Evolutionary conservation across 2,113 vertebrate genomes (phyloP), one percentile per base, ranked within the genome.

Genomic region (Vireo altiloquus): DNA sequence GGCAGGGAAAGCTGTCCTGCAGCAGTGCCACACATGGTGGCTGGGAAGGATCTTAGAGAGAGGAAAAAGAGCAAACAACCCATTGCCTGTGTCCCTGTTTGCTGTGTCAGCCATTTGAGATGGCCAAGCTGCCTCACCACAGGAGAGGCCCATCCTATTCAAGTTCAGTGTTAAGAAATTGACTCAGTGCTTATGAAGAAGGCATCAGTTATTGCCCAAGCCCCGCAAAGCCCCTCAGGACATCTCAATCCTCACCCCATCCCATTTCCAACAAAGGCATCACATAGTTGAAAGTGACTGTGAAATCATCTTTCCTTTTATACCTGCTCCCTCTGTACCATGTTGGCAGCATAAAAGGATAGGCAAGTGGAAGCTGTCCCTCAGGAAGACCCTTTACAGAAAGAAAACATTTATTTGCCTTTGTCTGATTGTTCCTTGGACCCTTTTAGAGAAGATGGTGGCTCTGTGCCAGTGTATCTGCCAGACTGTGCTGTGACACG

Each of bases 291-390:
- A 35, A 83, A 71, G 47, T 30, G 19, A 35, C 27, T 18, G 20
- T 30, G n/a, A 77, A 50, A 71, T 80, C 54, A 69, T 11, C 35
- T 87, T 77, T 74, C 35, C 17, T 84, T 68, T 59, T 28, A 18
- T 37, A 21, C 0, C 0, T 61, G 15, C 8, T 50, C 21, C 8
- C 13, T 49, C 42, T 77, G 17, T 56, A 35, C 52, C 5, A 2
- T 15, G 9, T 9, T 76, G 53, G n/a, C 54, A 80, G 60, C 31
- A 8, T 53, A n/a, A 69, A 74, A 87, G 50, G 13, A 25, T 19
- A 77, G 54, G 33, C 37, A 57, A 56, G 37, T 57, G 39, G 60
- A 80, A 81, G 28, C 28, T 70, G 56, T 54, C 39, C 35, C 15
- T 90, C 94, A 44, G 59, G 46, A 77, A 53, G 46, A 74, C 19